A percentile compares a stretch with the other conserved stretches of the same genome.
phyloP scores from a whole-genome alignment of 2,888 invertebrate genomes.

The Dione vanillae region DNA sequence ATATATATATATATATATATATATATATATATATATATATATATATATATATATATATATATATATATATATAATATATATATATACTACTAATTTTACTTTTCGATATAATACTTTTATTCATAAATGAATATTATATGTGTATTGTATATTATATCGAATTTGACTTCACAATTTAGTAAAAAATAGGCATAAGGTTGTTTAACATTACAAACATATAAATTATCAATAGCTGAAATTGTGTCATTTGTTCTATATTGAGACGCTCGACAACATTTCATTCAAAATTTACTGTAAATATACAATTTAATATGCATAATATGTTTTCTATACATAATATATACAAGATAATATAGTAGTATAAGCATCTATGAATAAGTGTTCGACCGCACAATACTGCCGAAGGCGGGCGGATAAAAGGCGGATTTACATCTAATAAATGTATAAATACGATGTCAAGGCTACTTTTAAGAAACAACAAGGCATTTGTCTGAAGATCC shows the following conservation, averaged over 20 bases:
- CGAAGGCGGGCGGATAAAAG: slow-evolving; percentile 29
- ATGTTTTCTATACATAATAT: background rate
- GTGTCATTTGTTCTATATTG: slow-evolving; percentile 23
- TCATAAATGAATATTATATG: background rate
- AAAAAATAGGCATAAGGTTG: background rate
- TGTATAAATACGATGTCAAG: slow-evolving; percentile 63
- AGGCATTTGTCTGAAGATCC: slow-evolving; percentile 60
- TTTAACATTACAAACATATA: background rate
- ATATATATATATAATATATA: background rate
- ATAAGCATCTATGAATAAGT: background rate
- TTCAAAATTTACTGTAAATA: background rate
- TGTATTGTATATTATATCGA: background rate
- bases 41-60: slow-evolving; percentile 5
- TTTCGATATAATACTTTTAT: background rate
- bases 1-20: slow-evolving; percentile 38
- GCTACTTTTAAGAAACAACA: slow-evolving; percentile 56
- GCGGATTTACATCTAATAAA: slow-evolving; percentile 39
- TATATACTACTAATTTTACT: too few species aligned
- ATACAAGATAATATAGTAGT: background rate
- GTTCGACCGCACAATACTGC: background rate
- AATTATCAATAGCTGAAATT: slow-evolving; percentile 22
- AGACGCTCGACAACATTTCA: slow-evolving; percentile 4
- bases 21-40: slow-evolving; percentile 21
- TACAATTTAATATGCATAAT: background rate
- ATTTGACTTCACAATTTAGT: background rate